Base-by-base conservation (phyloP, 2,113 vertebrate species). In the Gallinago jamesoni region DNA sequence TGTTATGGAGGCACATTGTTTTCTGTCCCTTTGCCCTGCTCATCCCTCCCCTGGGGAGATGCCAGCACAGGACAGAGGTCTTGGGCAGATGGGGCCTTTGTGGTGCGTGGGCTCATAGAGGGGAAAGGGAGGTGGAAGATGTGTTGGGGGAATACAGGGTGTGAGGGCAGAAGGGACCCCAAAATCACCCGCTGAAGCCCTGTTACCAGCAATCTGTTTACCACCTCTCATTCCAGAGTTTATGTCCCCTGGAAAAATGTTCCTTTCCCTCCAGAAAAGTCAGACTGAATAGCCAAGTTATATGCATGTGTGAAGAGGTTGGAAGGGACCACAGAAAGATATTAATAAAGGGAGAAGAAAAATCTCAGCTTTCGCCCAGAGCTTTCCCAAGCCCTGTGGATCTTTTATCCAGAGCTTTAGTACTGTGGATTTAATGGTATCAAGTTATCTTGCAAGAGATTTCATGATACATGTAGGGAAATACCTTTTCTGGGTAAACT, bases 401-500 rank as follows among this genome's bases (percentile, higher is more conserved):
- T 87, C 48, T 78, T 95, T 91, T 55, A 81, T 76, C 63, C 14
- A 0, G 66, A 60, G 77, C 43, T 84, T 92, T 87, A 89, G 37
- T 68, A 17, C 64, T 75, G 76, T 72, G 52, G 80, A 56, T 94
- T 94, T 95, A 89, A 64, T 91, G 62, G 73, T 94, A 84, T 95
- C 93, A 91, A 75, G 79, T 95, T 96, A 95, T 89, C 93, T 95
- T 91, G 84, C 18, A 48, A 75, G 84, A 93, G 91, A 84, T 96
- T 91, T 91, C 53, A 21, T 89, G 81, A 91, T 93, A 87, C 13
- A 18, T 62, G 2, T 76, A 87, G 66, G 69, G 69, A 93, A 96
- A 94, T 95, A 60, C 74, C 62, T 89, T 93, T 93, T 93, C 96
- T 95, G 93, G 96, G 96, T 93, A 89, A 97, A 97, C 96, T 96